Evolutionary conservation across 2,797 vertebrate genomes (phyloP).

Genomic region (Vespertilio murinus): DNA sequence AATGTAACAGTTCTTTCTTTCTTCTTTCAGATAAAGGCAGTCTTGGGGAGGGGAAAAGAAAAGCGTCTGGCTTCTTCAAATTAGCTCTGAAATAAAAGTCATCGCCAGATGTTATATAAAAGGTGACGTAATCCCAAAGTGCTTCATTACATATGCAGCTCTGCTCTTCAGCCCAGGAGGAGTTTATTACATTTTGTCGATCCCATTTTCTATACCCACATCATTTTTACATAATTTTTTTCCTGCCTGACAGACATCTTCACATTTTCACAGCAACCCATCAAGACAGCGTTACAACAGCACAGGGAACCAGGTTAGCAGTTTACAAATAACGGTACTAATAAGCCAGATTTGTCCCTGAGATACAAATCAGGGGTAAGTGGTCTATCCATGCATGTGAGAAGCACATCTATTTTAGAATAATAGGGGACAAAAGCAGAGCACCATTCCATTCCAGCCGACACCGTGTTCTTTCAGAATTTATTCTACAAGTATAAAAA

Average conservation of each 20-base stretch:
- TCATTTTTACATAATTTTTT: conserved; percentile 87
- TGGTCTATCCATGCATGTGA: conserved; percentile 71
- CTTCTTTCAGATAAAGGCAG: conserved; percentile 76
- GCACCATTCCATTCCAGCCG: conserved; percentile 64
- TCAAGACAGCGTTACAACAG: conserved; percentile 79
- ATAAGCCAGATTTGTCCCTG: conserved; percentile 79
- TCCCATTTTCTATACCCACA: conserved; percentile 83
- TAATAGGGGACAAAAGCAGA: conserved; percentile 71
- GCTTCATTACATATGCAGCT: conserved; percentile 86
- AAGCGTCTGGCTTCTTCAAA: conserved; percentile 80
- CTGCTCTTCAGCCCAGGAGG: conserved; percentile 81
- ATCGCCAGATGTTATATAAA: conserved; percentile 87
- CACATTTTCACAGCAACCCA: conserved; percentile 83
- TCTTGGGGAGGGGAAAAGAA: conserved; percentile 52
- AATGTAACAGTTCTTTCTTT: conserved; percentile 73
- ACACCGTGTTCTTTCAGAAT: conserved; percentile 64
- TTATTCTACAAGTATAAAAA: conserved; percentile 67
- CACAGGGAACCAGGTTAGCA: conserved; percentile 80
- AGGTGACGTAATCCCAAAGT: conserved; percentile 85
- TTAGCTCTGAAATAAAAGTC: conserved; percentile 81
- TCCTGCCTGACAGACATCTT: conserved; percentile 84
- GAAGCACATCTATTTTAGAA: conserved; percentile 81
- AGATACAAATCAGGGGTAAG: conserved; percentile 75
- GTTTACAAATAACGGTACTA: conserved; percentile 83
- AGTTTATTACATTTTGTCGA: conserved; percentile 87